These are phyloP conservation scores for Ctenosaura bakeri DNA, from an alignment of 2,797 vertebrate genomes.

Conservation along the genomic window DNA sequence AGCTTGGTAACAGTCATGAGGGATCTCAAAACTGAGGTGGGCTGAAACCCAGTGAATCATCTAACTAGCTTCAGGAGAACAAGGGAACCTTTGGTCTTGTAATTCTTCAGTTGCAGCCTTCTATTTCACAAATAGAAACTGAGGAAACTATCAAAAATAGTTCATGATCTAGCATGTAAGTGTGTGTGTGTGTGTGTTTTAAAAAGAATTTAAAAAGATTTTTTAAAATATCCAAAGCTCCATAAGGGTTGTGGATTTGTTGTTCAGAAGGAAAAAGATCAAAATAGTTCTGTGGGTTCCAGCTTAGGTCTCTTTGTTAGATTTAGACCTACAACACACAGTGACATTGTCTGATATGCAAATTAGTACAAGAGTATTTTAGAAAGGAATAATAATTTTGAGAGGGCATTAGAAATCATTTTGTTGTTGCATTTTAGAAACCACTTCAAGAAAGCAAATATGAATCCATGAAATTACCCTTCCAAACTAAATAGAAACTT, in stretches of 20 bases:
- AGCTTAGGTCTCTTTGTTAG: background rate
- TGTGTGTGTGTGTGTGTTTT: no score
- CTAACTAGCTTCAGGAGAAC: background rate
- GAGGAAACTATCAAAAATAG: background rate
- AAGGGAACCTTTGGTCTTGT: background rate
- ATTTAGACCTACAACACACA: background rate
- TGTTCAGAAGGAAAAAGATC: background rate
- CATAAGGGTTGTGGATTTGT: background rate
- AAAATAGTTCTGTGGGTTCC: background rate
- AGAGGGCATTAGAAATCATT: background rate
- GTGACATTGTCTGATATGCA: background rate
- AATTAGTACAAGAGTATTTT: background rate
- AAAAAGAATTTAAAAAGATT: no score
- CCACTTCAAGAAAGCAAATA: background rate
- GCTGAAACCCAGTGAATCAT: background rate
- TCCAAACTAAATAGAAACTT: background rate
- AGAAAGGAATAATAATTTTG: background rate
- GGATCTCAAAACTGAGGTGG: background rate
- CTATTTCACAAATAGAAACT: constrained; percentile 6
- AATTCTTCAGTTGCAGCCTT: background rate
- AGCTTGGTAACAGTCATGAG: background rate
- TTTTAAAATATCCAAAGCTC: no score
- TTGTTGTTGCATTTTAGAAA: background rate
- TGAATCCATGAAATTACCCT: background rate
- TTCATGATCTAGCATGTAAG: background rate